Conservation (phyloP, 2,888 invertebrate genomes). For the Caradrina kadenii region DNA sequence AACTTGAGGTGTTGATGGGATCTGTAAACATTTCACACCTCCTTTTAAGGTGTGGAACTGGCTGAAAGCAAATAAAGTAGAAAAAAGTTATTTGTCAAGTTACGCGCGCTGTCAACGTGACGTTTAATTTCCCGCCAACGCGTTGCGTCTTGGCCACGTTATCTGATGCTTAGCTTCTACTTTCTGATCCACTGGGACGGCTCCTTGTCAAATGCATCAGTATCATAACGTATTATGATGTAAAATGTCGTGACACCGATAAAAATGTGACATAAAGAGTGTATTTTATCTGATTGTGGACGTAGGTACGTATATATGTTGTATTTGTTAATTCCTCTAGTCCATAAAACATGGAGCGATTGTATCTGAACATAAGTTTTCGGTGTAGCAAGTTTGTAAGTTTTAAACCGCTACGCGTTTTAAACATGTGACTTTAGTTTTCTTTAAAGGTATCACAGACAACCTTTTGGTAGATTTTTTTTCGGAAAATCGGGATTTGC, state of each 20-base stretch:
- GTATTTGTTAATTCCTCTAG: conserved; percentile 57
- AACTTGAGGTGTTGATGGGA: conserved; percentile 61
- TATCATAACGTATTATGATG: conserved; percentile 60
- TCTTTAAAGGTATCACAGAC: not conserved
- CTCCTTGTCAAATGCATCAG: conserved; percentile 60
- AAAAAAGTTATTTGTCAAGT: conserved; percentile 65
- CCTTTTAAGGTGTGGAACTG: conserved; percentile 66
- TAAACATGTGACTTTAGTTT: not conserved
- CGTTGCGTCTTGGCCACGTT: conserved; percentile 52
- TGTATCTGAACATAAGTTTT: conserved; percentile 40
- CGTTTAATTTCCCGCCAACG: conserved; percentile 73
- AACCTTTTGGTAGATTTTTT: no score
- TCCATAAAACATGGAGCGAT: conserved; percentile 49
- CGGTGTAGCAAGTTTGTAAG: conserved; percentile 33
- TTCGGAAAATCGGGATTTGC: no score
- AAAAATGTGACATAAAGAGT: conserved; percentile 58
- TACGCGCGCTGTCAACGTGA: conserved; percentile 70
- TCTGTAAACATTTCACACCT: conserved; percentile 66
- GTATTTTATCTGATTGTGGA: conserved; percentile 56
- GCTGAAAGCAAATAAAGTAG: conserved; percentile 63
- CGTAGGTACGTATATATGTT: conserved; percentile 35
- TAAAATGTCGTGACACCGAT: conserved; percentile 63
- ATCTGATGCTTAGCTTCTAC: conserved; percentile 48
- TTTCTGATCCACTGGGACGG: conserved; percentile 56
- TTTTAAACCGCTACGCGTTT: conserved; percentile 11